Conservation (phyloP, 2,888 invertebrate species). For the Agrochola circellaris region DNA sequence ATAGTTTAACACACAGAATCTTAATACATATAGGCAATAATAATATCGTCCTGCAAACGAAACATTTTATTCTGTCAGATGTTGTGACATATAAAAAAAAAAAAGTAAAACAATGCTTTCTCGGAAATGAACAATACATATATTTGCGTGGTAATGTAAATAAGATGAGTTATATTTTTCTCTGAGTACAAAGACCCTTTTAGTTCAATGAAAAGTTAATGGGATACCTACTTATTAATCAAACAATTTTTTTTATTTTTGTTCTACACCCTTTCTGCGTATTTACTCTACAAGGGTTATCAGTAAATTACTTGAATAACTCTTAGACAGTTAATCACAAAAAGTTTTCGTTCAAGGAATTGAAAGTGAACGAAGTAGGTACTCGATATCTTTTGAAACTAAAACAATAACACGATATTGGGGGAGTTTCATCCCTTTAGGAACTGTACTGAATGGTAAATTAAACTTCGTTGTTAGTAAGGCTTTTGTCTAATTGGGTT, state of each 20-base stretch:
- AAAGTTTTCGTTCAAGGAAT: constrained; percentile 11
- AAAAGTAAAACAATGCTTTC: neutral
- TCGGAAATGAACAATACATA: neutral
- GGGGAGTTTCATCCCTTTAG: constrained; percentile 5
- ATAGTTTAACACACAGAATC: too few relatives aligned
- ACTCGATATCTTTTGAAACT: constrained; percentile 17
- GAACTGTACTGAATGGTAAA: neutral
- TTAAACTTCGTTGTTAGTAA: constrained; percentile 7
- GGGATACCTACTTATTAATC: neutral
- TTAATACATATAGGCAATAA: too few relatives aligned
- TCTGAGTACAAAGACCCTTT: constrained; percentile 14
- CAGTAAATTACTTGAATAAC: constrained; percentile 14
- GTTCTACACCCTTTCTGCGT: neutral
- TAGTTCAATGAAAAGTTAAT: constrained; percentile 13
- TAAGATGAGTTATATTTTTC: neutral
- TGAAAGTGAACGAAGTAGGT: constrained; percentile 15
- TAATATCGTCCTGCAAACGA: neutral
- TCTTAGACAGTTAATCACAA: constrained; percentile 10
- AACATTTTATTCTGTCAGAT: neutral
- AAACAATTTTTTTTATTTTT: constrained; percentile 10
- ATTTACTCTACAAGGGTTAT: neutral
- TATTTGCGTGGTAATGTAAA: neutral
- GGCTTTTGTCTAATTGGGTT: neutral
- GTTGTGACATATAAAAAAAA: too few relatives aligned
- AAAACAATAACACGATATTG: constrained; percentile 24